phyloP scores from a whole-genome alignment of 30 jellyfish, hydroid and myxozoan species.

The Catostylus mosaicus region DNA sequence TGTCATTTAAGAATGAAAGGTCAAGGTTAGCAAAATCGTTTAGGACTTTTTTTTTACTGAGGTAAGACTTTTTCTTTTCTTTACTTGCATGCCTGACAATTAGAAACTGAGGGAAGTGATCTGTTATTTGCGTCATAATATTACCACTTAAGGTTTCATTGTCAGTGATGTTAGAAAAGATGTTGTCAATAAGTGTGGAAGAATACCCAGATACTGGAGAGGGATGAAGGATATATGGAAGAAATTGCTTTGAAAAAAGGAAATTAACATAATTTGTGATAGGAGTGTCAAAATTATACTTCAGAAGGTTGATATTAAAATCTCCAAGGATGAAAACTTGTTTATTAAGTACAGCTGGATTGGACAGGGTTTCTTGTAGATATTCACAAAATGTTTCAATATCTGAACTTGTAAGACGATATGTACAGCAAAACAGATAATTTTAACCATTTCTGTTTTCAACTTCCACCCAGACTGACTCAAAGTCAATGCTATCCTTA shows the following conservation, averaged over 20 bases:
- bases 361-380: no score
- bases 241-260: conserved; percentile 40
- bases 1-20: conserved; percentile 34
- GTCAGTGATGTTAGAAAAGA: conserved; percentile 58
- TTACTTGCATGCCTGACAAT: conserved; percentile 71
- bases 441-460: no score
- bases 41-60: conserved; percentile 43
- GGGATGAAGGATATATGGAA: conserved; percentile 52
- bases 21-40: conserved; percentile 61
- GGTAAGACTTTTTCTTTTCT: conserved; percentile 42
- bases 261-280: no score
- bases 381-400: conserved; percentile 8
- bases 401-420: conserved; percentile 36
- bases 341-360: conserved; percentile 4
- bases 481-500: no score
- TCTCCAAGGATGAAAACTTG: conserved; percentile 8
- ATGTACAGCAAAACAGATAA: conserved; percentile 23
- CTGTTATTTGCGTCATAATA: conserved; percentile 63
- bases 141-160: conserved; percentile 62
- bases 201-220: conserved; percentile 55
- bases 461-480: conserved; percentile 28
- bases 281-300: conserved; percentile 19
- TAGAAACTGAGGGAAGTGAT: conserved; percentile 73
- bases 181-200: conserved; percentile 65
- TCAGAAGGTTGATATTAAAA: no score